Conservation (phyloP, 2,113 vertebrate genomes). For the Colaptes auratus region DNA sequence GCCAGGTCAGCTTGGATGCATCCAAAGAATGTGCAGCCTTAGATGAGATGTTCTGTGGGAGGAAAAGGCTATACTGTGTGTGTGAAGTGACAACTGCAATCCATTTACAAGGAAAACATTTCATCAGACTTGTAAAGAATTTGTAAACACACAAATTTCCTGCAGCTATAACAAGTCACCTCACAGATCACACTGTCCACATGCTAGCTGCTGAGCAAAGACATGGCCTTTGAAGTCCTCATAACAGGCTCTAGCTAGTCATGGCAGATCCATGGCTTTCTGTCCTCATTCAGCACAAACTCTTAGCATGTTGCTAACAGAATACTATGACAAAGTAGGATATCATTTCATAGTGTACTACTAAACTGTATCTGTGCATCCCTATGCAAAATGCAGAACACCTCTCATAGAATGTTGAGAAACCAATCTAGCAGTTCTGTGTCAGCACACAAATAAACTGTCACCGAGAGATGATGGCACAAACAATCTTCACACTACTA, state of each 20-base stretch:
- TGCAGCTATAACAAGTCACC: neutral
- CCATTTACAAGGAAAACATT: neutral
- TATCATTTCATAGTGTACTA: neutral
- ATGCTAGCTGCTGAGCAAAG: neutral
- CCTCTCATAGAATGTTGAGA: neutral
- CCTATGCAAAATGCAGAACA: neutral
- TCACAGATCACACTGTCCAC: neutral
- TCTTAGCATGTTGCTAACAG: neutral
- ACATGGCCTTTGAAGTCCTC: neutral
- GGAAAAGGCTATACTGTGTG: neutral
- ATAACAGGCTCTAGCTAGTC: neutral
- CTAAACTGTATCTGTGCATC: neutral
- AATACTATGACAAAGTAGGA: neutral
- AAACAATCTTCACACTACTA: neutral
- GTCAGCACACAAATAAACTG: neutral
- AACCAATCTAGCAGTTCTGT: neutral
- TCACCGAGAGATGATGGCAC: neutral
- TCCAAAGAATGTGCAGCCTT: neutral
- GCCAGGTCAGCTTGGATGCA: neutral
- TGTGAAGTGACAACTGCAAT: neutral
- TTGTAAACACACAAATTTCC: neutral
- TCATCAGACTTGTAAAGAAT: neutral
- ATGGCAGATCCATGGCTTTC: neutral
- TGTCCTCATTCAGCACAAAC: neutral
- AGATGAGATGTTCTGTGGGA: neutral